Evolutionary conservation across 1,140 invertebrate species (phyloP).

Genomic region (Drosophila dunni): DNA sequence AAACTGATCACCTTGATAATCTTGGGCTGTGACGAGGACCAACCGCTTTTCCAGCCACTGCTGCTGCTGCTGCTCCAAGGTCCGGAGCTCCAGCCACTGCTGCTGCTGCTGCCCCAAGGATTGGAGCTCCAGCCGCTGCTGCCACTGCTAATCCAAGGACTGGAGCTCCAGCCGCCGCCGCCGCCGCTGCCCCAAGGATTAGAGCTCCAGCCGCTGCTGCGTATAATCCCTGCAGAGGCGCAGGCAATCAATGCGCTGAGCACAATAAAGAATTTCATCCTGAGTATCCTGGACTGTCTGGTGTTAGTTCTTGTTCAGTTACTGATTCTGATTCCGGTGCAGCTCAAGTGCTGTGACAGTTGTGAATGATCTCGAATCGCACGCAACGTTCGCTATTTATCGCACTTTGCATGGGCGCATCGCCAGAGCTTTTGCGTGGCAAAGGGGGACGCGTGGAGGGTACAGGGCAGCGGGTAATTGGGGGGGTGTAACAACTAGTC

Average conservation of each 20-base stretch:
- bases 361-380: conserved; percentile 63
- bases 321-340: conserved; percentile 9
- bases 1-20: background rate
- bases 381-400: conserved; percentile 66
- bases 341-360: conserved; percentile 54
- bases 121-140: conserved; percentile 49
- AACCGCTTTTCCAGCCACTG: conserved; percentile 37
- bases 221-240: conserved; percentile 63
- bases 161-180: conserved; percentile 50
- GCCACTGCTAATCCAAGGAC: conserved; percentile 31
- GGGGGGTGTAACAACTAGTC: conserved; percentile 19
- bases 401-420: conserved; percentile 39
- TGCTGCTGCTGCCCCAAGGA: conserved; percentile 22
- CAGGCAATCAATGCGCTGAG: conserved; percentile 67
- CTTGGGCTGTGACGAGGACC: conserved; percentile 16
- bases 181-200: conserved; percentile 39
- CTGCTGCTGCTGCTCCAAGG: conserved; percentile 37
- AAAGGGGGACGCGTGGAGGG: background rate
- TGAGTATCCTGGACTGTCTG: conserved; percentile 21
- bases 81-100: conserved; percentile 47
- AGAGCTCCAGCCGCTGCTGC: conserved; percentile 61
- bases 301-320: background rate
- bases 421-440: too few relatives aligned
- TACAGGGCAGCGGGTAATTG: background rate
- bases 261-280: conserved; percentile 70